Percentiles rank a stretch among this genome's conserved stretches.
Conservation (phyloP, 2,797 vertebrate genomes). For the Sparidentex hasta region DNA sequence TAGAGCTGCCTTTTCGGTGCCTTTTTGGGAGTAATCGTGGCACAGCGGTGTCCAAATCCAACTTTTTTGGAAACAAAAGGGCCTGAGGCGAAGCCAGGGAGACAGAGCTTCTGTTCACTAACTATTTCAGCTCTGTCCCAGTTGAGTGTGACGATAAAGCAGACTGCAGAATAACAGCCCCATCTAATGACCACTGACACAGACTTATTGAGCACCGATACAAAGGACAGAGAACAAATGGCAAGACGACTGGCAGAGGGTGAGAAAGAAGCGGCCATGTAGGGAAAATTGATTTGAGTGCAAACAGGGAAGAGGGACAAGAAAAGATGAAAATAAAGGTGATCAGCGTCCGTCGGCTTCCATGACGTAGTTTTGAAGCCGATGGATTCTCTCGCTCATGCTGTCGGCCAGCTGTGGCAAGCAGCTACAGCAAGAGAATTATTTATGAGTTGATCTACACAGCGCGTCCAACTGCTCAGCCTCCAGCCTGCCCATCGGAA, state of each 20-base stretch:
- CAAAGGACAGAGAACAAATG: background rate
- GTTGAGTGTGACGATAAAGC: constrained; percentile 35
- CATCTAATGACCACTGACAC: constrained; percentile 15
- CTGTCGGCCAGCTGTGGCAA: constrained; percentile 53
- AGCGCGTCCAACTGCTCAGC: constrained; percentile 49
- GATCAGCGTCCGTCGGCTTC: constrained; percentile 3
- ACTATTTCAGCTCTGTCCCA: constrained; percentile 51
- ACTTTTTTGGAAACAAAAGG: constrained; percentile 22
- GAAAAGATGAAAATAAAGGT: constrained; percentile 9
- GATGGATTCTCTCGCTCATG: constrained; percentile 50
- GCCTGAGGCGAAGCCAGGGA: constrained; percentile 31
- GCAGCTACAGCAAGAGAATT: constrained; percentile 59
- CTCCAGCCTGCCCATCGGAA: constrained; percentile 35
- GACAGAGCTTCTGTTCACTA: constrained; percentile 20
- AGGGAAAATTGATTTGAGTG: constrained; percentile 27
- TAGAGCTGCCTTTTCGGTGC: background rate
- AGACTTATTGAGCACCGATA: constrained; percentile 29
- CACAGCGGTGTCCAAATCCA: constrained; percentile 9
- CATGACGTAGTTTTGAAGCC: constrained; percentile 52
- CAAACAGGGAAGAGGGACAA: background rate
- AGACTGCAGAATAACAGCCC: constrained; percentile 31
- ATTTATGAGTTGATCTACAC: constrained; percentile 72
- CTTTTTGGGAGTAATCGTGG: background rate
- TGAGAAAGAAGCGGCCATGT: constrained; percentile 16
- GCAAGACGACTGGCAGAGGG: constrained; percentile 3